Base-by-base conservation (phyloP, 2,797 vertebrate species). In the Liparis tanakae region DNA sequence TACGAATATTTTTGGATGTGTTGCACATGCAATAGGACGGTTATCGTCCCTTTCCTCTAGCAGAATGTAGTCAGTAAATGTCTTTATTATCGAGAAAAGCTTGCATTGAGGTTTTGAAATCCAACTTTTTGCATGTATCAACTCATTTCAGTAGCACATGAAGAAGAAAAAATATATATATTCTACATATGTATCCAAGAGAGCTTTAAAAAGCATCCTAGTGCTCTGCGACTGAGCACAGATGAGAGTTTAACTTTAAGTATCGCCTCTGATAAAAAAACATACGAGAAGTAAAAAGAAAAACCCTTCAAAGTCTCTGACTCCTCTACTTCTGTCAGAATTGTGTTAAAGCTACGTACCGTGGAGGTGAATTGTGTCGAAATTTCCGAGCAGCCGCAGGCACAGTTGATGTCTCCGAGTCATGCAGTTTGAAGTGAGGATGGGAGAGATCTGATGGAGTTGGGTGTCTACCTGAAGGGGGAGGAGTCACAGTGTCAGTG, bases 381-480 rank as follows among this genome's bases (percentile, higher is more conserved):
- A 69, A 30, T 30, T 67, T 62, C 54, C 72, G 84, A 87, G 78
- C 78, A 79, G 79, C 56, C 79, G 25, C 25, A 74, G 78, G 76
- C 72, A 68, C 81, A 82, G 78, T 80, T 73, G 78, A 74, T 66
- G 75, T 85, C 80, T 87, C 74, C 63, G 76, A 87, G 82, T 78
- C 70, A 61, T 50, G 81, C 86, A 78, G 83, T 85, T 78, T 84
- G 71, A 72, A 87, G 84, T 85, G 85, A 89, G 80, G 65, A 84
- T 80, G 85, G 65, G 71, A 81, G 81, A 80, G 74, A 71, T 77
- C 68, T 80, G 88, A 82, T 84, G 68, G 82, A 84, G 70, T 72
- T 78, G 75, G 75, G 84, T 53, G 51, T 82, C 74, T 89, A 92
- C 91, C 91, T 92, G 88, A 85, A 30, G 83, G 68, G 76, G 91